Conservation (phyloP, 2,113 vertebrate species). For the Chionodraco myersi region DNA sequence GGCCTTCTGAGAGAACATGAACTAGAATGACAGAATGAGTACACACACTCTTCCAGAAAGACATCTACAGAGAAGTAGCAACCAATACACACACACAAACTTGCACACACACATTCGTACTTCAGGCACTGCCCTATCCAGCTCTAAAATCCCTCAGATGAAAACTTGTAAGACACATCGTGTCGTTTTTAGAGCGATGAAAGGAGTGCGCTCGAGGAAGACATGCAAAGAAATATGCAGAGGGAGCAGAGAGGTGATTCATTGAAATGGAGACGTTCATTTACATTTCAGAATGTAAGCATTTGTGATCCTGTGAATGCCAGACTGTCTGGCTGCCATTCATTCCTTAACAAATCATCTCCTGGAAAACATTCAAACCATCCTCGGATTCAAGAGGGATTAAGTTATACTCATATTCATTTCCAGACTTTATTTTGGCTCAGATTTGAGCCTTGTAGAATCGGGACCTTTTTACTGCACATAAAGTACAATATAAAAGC, state of each 20-base stretch:
- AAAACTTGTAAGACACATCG: constrained; percentile 15
- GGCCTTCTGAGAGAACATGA: constrained; percentile 61
- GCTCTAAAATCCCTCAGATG: constrained; percentile 10
- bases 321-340: constrained; percentile 31
- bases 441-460: constrained; percentile 5
- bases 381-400: constrained; percentile 17
- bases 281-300: constrained; percentile 36
- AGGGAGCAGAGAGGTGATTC: constrained; percentile 26
- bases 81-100: constrained; percentile 21
- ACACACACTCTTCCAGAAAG: constrained; percentile 34
- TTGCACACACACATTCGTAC: neutral
- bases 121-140: constrained; percentile 14
- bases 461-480: neutral
- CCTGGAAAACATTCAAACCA: constrained; percentile 34
- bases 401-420: neutral
- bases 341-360: constrained; percentile 44
- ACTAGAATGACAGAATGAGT: constrained; percentile 72
- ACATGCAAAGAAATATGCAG: constrained; percentile 15
- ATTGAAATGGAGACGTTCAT: constrained; percentile 49
- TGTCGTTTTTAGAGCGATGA: constrained; percentile 38
- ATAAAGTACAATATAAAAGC: neutral
- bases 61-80: constrained; percentile 38
- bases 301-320: constrained; percentile 13
- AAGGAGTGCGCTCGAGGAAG: constrained; percentile 17
- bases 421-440: constrained; percentile 21